Percentiles rank a stretch among this genome's conserved stretches.
These are phyloP conservation scores for Coenonympha glycerion DNA, from an alignment of 2,888 invertebrate species.

Conservation along the genomic window DNA sequence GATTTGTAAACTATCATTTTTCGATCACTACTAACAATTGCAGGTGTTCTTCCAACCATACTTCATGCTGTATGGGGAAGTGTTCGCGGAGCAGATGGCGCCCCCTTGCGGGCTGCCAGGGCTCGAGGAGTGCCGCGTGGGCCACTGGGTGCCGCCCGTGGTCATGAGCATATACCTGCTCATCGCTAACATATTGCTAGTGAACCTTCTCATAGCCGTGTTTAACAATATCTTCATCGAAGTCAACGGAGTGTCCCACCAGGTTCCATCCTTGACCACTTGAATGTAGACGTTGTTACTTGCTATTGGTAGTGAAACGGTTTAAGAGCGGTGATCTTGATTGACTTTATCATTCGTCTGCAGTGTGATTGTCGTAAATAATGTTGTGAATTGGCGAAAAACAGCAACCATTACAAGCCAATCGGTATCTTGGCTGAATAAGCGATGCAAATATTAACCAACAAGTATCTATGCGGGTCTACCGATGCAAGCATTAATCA, in stretches of 20 bases:
- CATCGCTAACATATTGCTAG: constrained; percentile 96
- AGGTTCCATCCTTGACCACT: constrained; percentile 75
- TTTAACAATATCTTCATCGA: constrained; percentile 98
- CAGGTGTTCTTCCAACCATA: constrained; percentile 97
- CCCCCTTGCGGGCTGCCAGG: constrained; percentile 89
- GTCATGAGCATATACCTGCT: constrained; percentile 98
- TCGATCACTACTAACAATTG: constrained; percentile 50
- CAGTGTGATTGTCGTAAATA: background rate
- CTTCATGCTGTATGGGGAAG: constrained; percentile 99
- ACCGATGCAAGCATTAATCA: no score
- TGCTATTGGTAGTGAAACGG: background rate
- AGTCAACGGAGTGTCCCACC: constrained; percentile 95
- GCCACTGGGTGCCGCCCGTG: constrained; percentile 95
- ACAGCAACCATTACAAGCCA: no score
- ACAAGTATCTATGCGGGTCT: no score
- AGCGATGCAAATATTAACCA: no score
- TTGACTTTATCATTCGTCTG: no score
- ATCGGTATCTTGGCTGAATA: no score
- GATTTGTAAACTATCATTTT: background rate
- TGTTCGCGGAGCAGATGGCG: constrained; percentile 97
- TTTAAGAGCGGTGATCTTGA: no score
- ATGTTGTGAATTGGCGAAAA: background rate
- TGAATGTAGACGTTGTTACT: constrained; percentile 21
- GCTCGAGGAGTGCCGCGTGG: constrained; percentile 84
- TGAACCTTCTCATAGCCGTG: constrained; percentile 98